A percentile compares a stretch with the other conserved stretches of the same genome.
These are phyloP conservation scores for Hyaena hyaena DNA, from an alignment of 2,113 vertebrate species.

Conservation along the genomic window DNA sequence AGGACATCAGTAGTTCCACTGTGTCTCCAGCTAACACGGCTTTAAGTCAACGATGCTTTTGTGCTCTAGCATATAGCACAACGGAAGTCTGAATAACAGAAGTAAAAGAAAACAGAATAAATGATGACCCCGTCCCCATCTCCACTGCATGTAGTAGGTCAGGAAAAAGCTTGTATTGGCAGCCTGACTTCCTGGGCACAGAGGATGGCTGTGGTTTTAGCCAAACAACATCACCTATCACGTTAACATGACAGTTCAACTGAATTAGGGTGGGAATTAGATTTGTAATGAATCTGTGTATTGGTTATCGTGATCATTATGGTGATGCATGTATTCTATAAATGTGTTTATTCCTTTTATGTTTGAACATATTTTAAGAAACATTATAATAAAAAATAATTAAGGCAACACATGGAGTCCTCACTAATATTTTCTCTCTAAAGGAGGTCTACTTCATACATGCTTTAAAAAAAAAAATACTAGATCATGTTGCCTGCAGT, in stretches of 20 bases:
- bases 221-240: background rate
- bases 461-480: background rate
- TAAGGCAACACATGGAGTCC: background rate
- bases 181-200: background rate
- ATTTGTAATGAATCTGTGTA: background rate
- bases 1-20: background rate
- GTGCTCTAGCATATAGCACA: fast-evolving
- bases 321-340: background rate
- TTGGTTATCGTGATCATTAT: background rate
- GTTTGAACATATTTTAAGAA: background rate
- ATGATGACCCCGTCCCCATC: fast-evolving
- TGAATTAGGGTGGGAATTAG: background rate
- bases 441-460: background rate
- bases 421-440: background rate
- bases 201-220: background rate
- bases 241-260: background rate
- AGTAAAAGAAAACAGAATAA: background rate
- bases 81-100: background rate
- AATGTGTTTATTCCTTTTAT: background rate
- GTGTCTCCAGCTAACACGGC: background rate
- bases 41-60: background rate
- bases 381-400: constrained; percentile 15
- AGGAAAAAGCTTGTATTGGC: background rate
- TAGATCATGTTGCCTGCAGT: background rate
- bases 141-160: background rate